Evolutionary conservation across 2,888 invertebrate species (phyloP).

Genomic region (Sesamia inferens): DNA sequence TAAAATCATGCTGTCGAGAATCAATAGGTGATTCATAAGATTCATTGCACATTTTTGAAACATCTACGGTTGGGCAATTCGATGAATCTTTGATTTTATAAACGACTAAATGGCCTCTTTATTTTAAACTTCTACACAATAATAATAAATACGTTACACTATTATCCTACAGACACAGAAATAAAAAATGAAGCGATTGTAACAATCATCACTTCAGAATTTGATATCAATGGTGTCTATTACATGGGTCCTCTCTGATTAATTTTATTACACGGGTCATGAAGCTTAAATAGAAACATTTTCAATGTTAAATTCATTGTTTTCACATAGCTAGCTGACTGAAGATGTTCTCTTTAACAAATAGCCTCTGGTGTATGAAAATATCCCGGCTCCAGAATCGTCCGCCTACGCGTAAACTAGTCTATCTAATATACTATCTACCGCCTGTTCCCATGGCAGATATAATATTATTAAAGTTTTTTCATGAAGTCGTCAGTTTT

Average conservation of each 20-base stretch:
- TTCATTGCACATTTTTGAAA: slow-evolving; percentile 38
- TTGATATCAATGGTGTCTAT: slow-evolving; percentile 22
- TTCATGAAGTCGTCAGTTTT: slow-evolving; percentile 58
- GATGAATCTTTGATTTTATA: slow-evolving; percentile 30
- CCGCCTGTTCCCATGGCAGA: slow-evolving; percentile 72
- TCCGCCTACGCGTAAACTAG: slow-evolving; percentile 74
- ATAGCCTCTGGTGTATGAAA: slow-evolving; percentile 69
- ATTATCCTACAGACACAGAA: background rate
- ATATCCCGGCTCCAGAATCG: slow-evolving; percentile 76
- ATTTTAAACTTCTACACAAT: slow-evolving; percentile 12
- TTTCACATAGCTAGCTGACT: slow-evolving; percentile 57
- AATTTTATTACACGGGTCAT: slow-evolving; percentile 35
- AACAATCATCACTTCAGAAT: background rate
- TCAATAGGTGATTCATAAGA: slow-evolving; percentile 63
- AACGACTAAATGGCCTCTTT: slow-evolving; percentile 6
- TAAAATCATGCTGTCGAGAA: slow-evolving; percentile 45
- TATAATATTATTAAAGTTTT: slow-evolving; percentile 65
- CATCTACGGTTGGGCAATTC: slow-evolving; percentile 34
- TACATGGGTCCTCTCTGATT: slow-evolving; percentile 15
- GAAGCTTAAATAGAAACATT: slow-evolving; percentile 38
- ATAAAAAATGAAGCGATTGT: slow-evolving; percentile 5
- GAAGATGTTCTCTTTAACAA: slow-evolving; percentile 64
- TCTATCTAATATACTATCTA: slow-evolving; percentile 68
- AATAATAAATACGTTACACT: slow-evolving; percentile 2
- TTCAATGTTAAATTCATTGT: slow-evolving; percentile 50